Percentiles rank a stretch among this genome's conserved stretches.
Evolutionary conservation across 2,888 invertebrate species (phyloP).

Genomic region (Tipula unca): DNA sequence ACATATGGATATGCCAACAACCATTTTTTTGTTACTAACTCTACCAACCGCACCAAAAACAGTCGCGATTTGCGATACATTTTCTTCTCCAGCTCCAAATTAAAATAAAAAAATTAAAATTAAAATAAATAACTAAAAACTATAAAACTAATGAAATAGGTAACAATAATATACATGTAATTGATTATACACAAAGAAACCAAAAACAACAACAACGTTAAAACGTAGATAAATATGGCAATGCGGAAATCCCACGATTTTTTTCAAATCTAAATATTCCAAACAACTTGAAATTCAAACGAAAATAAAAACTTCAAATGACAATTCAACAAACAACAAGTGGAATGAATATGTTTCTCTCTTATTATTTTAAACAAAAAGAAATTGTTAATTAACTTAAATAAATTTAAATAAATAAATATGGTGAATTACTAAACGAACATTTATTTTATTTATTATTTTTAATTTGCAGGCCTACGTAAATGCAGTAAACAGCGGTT

Average conservation of each 20-base stretch:
- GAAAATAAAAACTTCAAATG: background rate
- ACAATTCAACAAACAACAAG: background rate
- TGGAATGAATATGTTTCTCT: background rate
- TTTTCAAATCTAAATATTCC: background rate
- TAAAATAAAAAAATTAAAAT: background rate
- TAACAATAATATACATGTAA: background rate
- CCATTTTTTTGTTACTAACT: background rate
- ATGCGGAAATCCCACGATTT: conserved; percentile 14
- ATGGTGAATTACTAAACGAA: no score
- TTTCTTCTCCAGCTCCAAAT: background rate
- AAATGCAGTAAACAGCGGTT: conserved; percentile 56
- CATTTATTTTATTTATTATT: no score
- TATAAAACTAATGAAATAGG: background rate
- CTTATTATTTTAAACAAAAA: background rate
- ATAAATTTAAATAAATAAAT: background rate
- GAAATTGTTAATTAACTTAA: background rate
- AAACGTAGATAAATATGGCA: background rate
- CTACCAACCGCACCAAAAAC: background rate
- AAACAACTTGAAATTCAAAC: background rate
- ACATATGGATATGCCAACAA: background rate
- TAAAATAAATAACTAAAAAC: background rate
- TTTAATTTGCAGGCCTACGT: conserved; percentile 60
- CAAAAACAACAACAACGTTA: background rate
- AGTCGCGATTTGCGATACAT: background rate
- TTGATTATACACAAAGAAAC: background rate